Evolutionary conservation across 92 coral and sea anemone genomes (phyloP), one percentile per base, ranked within the genome.

Genomic region (Parazoanthus swiftii): DNA sequence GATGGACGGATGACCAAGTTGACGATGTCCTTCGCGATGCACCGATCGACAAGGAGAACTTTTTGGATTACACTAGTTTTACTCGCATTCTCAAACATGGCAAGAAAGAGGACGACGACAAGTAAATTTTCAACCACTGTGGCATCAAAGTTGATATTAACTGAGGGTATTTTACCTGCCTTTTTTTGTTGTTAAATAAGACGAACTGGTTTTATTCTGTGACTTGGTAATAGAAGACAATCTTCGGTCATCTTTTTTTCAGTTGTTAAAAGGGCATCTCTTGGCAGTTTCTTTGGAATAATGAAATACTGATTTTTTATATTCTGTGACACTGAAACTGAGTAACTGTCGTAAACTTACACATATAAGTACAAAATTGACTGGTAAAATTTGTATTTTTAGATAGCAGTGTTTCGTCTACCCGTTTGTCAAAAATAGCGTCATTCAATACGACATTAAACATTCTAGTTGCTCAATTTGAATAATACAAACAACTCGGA

Each of bases 21-120:
- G 99, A 97, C 74, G 99, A 97, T 90, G 92, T 97, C 21, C 98
- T 97, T 39, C 99, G 98, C 56, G 99, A 95, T 54, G 99, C 99
- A 9, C 99, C 99, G 5, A 93, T 97, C 74, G 99, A 97, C 81
- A 95, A 94, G 85, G 98, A 92, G 78, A 98, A 98, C 78, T 88
- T 85, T 92, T 90, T 97, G 94, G 99, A 97, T 89, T 97, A 90
- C 70, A 82, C 54, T 70, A 89, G 87, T 56, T 97, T 97, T 76
- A 95, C 99, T 50, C 98, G 95, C 71, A 94, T 95, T 82, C 89
- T 97, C 73, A 97, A 97, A 88, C 99, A 97, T 88, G 99, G 99
- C 85, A 97, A 97, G 90, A 97, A 97, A 86, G 99, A 97, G 43
- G 99, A 97, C 81, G 92, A 95, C 39, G 92, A 89, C 70, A 77